These are phyloP conservation scores for Campoplex capitator DNA, from an alignment of 2,888 invertebrate genomes.

Conservation along the genomic window DNA sequence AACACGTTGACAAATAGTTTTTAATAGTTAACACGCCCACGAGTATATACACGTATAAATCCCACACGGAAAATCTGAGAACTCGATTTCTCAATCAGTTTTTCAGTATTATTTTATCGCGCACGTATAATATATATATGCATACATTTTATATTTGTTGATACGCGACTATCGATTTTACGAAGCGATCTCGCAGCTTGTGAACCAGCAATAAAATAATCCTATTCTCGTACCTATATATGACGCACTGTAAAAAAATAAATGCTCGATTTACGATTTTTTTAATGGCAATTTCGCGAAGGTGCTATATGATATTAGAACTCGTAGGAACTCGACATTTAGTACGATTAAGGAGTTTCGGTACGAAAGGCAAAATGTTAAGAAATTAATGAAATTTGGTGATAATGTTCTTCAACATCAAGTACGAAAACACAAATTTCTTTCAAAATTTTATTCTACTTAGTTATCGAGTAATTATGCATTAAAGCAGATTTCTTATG, in stretches of 20 bases:
- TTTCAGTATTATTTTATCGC: conserved; percentile 48
- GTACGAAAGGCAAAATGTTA: no score
- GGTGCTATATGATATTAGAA: neutral
- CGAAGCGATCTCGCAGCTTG: conserved; percentile 23
- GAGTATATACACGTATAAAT: conserved; percentile 6
- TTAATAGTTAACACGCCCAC: conserved; percentile 63
- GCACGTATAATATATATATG: neutral
- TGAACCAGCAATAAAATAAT: conserved; percentile 37
- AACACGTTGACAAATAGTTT: conserved; percentile 71
- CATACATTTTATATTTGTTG: neutral
- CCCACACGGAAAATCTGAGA: conserved; percentile 64
- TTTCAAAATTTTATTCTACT: no score
- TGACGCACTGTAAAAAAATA: neutral
- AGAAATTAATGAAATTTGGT: no score
- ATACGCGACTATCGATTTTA: conserved; percentile 20
- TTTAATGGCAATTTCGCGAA: neutral
- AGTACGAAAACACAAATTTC: no score
- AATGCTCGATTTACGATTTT: neutral
- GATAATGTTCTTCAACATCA: no score
- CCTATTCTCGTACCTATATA: neutral
- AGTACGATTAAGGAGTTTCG: neutral
- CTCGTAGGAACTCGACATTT: neutral
- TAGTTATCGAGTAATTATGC: no score
- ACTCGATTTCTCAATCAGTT: conserved; percentile 62
- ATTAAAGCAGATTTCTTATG: no score